phyloP scores from a whole-genome alignment of 2,797 vertebrate species.

The Notamacropus eugenii region DNA sequence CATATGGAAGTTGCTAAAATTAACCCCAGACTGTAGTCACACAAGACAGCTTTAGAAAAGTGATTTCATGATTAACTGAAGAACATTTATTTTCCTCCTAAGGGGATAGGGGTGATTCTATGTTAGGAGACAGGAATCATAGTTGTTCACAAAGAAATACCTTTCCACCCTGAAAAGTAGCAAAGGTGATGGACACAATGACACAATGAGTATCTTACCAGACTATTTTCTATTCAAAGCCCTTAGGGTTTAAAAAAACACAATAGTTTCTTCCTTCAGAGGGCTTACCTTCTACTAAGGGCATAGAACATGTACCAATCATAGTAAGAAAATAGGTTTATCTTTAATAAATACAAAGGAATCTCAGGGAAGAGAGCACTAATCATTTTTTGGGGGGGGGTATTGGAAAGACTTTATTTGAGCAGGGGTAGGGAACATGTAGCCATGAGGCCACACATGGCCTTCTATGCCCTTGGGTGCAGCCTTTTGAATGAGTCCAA shows the following conservation, averaged over 20 bases:
- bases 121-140: neutral
- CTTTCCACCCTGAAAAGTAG: too few species aligned
- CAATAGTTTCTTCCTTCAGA: neutral
- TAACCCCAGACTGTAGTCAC: neutral
- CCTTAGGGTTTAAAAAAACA: neutral
- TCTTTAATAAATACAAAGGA: neutral
- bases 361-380: neutral
- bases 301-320: neutral
- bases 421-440: too few species aligned
- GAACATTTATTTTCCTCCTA: neutral
- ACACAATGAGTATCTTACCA: neutral
- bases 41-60: accelerated
- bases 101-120: neutral
- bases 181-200: neutral
- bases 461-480: too few species aligned
- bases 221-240: neutral
- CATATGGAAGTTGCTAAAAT: accelerated
- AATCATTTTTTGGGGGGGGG: neutral
- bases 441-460: too few species aligned
- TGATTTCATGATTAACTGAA: neutral
- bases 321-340: neutral
- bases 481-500: too few species aligned
- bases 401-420: neutral
- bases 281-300: neutral
- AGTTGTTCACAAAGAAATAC: neutral